These are phyloP conservation scores for Hypomecis punctinalis DNA, from an alignment of 2,888 invertebrate species.

Conservation along the genomic window DNA sequence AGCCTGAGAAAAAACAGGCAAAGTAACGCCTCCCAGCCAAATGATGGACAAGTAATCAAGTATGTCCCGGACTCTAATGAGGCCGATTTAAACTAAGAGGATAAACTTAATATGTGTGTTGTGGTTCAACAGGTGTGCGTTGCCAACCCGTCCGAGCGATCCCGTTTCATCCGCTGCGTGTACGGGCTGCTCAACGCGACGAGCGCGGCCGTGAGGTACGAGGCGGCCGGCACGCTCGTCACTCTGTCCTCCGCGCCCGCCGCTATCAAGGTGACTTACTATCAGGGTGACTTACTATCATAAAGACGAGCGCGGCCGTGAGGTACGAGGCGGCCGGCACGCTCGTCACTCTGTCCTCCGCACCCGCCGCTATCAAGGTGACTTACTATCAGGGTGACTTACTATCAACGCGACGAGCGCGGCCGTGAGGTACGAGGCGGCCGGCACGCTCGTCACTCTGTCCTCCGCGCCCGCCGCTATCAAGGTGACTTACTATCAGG, in stretches of 20 bases:
- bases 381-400: background rate
- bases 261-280: conserved; percentile 90
- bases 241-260: conserved; percentile 99
- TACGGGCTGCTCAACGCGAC: conserved; percentile 98
- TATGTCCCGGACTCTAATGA: too few species aligned
- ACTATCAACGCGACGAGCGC: conserved; percentile 96
- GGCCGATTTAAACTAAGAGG: too few species aligned
- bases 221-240: conserved; percentile 98
- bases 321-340: conserved; percentile 99
- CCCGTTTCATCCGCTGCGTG: conserved; percentile 99
- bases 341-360: conserved; percentile 97
- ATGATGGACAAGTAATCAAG: too few species aligned
- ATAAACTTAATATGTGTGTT: too few species aligned
- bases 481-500: conserved; percentile 81
- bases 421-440: conserved; percentile 99
- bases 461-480: conserved; percentile 99
- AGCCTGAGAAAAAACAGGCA: too few species aligned
- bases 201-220: conserved; percentile 98
- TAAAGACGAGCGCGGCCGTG: conserved; percentile 97
- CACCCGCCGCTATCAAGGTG: conserved; percentile 97
- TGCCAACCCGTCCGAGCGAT: conserved; percentile 97
- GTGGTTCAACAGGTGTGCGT: conserved; percentile 91
- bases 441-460: conserved; percentile 98
- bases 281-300: too few species aligned
- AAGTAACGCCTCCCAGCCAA: too few species aligned